A percentile compares a stretch with the other conserved stretches of the same genome.
phyloP scores from a whole-genome alignment of 1,140 invertebrate genomes.

The Lepidurus arcticus region DNA sequence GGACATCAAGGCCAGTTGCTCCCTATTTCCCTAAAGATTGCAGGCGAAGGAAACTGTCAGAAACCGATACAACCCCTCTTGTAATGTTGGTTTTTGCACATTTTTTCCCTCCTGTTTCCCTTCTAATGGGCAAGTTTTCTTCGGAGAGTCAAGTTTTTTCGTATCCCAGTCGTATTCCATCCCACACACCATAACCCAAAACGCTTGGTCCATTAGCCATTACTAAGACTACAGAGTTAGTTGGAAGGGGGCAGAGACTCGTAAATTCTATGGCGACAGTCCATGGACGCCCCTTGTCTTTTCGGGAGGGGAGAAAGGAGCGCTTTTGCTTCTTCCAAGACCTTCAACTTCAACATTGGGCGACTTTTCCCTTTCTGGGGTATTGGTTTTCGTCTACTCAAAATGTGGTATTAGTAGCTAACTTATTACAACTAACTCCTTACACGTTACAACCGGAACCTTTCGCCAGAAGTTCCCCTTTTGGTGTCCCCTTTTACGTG shows the following conservation, averaged over 20 bases:
- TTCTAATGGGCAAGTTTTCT: background rate
- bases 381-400: background rate
- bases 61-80: background rate
- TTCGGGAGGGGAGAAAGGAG: background rate
- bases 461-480: too few relatives aligned
- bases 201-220: background rate
- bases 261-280: constrained; percentile 13
- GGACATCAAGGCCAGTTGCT: background rate
- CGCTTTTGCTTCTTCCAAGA: background rate
- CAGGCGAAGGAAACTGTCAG: background rate
- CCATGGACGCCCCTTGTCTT: constrained; percentile 17
- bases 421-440: constrained; percentile 10
- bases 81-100: constrained; percentile 4
- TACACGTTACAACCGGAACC: background rate
- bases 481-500: too few relatives aligned
- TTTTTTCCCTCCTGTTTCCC: background rate
- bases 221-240: background rate
- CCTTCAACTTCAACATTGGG: background rate
- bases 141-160: background rate
- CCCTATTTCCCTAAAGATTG: background rate
- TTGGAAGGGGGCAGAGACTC: constrained; percentile 3
- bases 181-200: background rate
- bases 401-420: constrained; percentile 22
- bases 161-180: background rate
- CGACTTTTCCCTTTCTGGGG: background rate